Evolutionary conservation across 1,140 invertebrate species (phyloP), one percentile per base, ranked within the genome.

Genomic region (Glomeris maerens): DNA sequence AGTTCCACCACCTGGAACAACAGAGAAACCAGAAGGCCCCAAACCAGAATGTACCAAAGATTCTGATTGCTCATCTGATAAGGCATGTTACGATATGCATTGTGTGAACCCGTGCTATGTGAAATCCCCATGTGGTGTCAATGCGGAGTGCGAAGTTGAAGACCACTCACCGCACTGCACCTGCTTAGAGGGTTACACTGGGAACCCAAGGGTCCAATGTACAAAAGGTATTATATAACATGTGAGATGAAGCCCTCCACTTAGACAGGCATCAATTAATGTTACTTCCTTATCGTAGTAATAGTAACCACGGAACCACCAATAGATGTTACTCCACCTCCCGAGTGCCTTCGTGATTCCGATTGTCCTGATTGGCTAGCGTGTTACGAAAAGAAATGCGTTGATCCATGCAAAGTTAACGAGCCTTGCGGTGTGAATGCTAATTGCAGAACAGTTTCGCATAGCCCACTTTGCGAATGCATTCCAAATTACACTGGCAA

Each of bases 381-480:
- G 17, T 83, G 81, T 58, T 73, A 79, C 46, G 70, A 74, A 57
- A 74, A 76, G 54, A 80, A 79, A 62, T 84, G 81, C 58, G 69
- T 75, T 47, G 76, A 83, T 64, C 80, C 81, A 13, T 84, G 81
- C 59, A 4, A 42, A 26, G 17, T 14, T 14, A 29, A 27, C 13
- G 10, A 20, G 20, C 81, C 82, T 5, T 86, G 83, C 59, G 83
- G 82, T 21, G 74, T 78, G 2, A 81, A 83, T 54, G 78, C 81
- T 0, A 66, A 77, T 20, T 87, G 83, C 57, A 73, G 74, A 21
- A 68, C 66, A 39, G 64, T 73, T 41, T 74, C 74, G 44, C 75
- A 76, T 17, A 70, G 67, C 22, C 77, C 81, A 28, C 71, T 77
- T n/a, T 89, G 85, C 60, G 79, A 83, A 26, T 91, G 86, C 62